Conservation (phyloP, 2,113 vertebrate species). For the Atrichornis clamosus region DNA sequence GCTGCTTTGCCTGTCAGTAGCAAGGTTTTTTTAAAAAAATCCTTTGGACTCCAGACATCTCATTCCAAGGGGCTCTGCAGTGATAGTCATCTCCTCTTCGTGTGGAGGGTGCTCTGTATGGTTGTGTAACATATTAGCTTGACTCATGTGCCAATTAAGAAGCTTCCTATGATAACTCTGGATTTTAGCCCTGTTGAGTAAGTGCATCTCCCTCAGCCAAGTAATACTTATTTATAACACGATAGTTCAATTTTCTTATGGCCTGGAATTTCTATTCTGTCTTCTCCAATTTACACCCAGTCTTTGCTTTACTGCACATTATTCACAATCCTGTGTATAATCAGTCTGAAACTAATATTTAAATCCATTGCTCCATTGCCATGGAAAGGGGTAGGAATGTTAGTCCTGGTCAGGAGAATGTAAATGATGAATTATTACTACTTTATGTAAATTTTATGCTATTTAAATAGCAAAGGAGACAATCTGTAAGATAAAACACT, state of each 20-base stretch:
- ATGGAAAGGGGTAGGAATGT: neutral
- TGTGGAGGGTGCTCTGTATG: neutral
- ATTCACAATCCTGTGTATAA: neutral
- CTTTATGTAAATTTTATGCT: neutral
- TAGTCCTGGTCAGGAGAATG: neutral
- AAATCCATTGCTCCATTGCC: neutral
- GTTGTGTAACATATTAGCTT: neutral
- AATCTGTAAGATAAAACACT: neutral
- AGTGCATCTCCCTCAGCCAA: neutral
- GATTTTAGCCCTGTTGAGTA: neutral
- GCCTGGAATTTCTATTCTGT: neutral
- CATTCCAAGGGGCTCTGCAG: neutral
- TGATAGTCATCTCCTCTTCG: neutral
- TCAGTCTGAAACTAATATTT: neutral
- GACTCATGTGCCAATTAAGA: neutral
- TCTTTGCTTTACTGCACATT: neutral
- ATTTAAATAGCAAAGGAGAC: neutral
- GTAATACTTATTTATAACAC: neutral
- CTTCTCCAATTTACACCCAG: neutral
- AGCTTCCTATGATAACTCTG: neutral
- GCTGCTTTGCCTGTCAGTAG: neutral
- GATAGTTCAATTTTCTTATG: neutral
- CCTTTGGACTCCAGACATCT: neutral
- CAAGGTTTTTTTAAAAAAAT: neutral
- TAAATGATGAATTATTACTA: neutral